phyloP scores from a whole-genome alignment of 2,888 invertebrate genomes.

The Ectemnius cavifrons region DNA sequence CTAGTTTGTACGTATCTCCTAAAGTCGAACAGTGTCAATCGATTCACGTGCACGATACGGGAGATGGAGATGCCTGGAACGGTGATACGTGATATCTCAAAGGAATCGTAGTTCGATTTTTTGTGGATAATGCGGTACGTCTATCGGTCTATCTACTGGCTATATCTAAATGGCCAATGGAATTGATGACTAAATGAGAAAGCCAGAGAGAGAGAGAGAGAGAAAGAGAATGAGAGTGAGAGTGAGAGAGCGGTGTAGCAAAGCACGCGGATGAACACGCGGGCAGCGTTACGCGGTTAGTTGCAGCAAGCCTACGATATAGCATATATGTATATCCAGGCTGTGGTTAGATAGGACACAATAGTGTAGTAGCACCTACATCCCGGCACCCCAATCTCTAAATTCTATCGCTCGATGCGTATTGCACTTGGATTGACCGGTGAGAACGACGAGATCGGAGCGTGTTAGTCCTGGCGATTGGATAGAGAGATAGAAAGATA shows the following conservation, averaged over 20 bases:
- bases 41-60: neutral
- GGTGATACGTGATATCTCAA: too few species aligned
- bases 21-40: too few species aligned
- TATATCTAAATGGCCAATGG: too few species aligned
- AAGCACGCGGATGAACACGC: constrained; percentile 48
- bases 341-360: constrained; percentile 42
- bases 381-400: constrained; percentile 30
- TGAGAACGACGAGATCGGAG: constrained; percentile 10
- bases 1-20: too few species aligned
- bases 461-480: neutral
- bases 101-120: too few species aligned
- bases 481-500: neutral
- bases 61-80: constrained; percentile 6
- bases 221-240: neutral
- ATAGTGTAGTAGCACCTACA: constrained; percentile 33
- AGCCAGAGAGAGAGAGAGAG: constrained; percentile 10
- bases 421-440: constrained; percentile 4
- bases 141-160: too few species aligned
- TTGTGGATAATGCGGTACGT: too few species aligned
- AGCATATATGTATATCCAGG: constrained; percentile 64
- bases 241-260: constrained; percentile 31
- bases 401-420: constrained; percentile 12
- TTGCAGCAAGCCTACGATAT: constrained; percentile 76
- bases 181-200: neutral
- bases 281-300: constrained; percentile 57